Evolutionary conservation across 2,888 invertebrate species (phyloP).

Genomic region (Andrena fulva): DNA sequence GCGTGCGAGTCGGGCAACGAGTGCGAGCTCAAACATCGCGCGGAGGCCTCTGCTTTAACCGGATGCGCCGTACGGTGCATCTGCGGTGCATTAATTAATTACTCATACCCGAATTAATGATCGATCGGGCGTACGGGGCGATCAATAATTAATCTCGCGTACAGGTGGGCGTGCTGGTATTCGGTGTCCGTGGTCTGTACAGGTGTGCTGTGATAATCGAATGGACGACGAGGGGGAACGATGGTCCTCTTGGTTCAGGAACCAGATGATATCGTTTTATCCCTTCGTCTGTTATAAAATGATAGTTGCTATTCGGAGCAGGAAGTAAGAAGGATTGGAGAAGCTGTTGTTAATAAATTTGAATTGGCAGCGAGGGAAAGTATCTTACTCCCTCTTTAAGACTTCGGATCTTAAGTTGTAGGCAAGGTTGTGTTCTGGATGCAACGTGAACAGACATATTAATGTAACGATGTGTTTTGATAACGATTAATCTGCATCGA

Average conservation of each 20-base stretch:
- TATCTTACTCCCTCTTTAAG: too few species aligned
- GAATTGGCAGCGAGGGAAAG: too few species aligned
- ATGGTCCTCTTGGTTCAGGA: not conserved
- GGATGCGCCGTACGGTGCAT: conserved; percentile 28
- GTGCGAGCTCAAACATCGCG: conserved; percentile 9
- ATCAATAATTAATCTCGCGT: conserved; percentile 65
- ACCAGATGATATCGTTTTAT: not conserved
- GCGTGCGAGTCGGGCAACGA: not conserved
- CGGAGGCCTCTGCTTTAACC: not conserved
- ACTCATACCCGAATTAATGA: conserved; percentile 50
- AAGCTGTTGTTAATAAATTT: too few species aligned
- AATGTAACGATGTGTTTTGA: not conserved
- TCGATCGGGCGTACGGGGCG: conserved; percentile 33
- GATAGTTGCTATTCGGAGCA: too few species aligned
- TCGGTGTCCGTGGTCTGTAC: conserved; percentile 8
- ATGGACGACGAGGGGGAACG: not conserved
- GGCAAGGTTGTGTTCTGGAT: not conserved
- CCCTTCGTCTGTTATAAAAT: not conserved
- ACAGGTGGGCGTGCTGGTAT: conserved; percentile 41
- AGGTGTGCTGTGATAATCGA: conserved; percentile 16
- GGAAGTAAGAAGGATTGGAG: too few species aligned
- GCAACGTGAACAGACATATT: not conserved
- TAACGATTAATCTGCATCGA: not conserved
- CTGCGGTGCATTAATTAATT: conserved; percentile 64
- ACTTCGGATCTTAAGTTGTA: too few species aligned